Evolutionary conservation across 2,113 vertebrate genomes (phyloP).

Genomic region (Ochotona princeps): DNA sequence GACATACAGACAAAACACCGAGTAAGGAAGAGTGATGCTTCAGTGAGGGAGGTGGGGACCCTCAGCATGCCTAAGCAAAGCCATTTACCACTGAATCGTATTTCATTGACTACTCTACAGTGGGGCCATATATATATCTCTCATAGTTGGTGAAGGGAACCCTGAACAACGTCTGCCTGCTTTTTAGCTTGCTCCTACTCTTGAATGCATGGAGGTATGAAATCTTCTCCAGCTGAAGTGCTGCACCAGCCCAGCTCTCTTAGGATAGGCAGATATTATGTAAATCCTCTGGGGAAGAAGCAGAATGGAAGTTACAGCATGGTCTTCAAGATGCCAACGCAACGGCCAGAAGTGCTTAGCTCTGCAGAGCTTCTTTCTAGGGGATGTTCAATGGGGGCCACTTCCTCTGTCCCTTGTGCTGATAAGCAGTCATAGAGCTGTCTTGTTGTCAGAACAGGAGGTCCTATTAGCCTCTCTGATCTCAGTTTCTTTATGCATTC

Average conservation of each 20-base stretch:
- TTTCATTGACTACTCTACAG: background rate
- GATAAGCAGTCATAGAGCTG: background rate
- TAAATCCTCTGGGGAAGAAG: background rate
- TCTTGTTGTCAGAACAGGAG: background rate
- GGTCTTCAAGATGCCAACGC: background rate
- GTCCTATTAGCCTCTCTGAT: too few relatives aligned
- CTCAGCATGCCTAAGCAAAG: too few relatives aligned
- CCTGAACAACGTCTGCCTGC: background rate
- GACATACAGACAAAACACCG: background rate
- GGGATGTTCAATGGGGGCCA: background rate
- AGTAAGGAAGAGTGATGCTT: rapidly evolving
- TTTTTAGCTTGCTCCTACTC: background rate
- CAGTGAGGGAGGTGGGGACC: background rate
- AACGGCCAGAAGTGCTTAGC: background rate
- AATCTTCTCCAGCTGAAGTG: background rate
- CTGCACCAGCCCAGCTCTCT: background rate
- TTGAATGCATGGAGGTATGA: background rate
- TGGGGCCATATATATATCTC: background rate
- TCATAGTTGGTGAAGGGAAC: background rate
- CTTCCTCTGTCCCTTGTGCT: too few relatives aligned
- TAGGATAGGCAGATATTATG: too few relatives aligned
- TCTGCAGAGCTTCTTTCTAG: background rate
- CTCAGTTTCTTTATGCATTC: too few relatives aligned
- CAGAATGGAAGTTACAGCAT: background rate
- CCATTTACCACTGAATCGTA: background rate